Conservation (phyloP, 2,113 vertebrate species). For the Coreoperca whiteheadi region DNA sequence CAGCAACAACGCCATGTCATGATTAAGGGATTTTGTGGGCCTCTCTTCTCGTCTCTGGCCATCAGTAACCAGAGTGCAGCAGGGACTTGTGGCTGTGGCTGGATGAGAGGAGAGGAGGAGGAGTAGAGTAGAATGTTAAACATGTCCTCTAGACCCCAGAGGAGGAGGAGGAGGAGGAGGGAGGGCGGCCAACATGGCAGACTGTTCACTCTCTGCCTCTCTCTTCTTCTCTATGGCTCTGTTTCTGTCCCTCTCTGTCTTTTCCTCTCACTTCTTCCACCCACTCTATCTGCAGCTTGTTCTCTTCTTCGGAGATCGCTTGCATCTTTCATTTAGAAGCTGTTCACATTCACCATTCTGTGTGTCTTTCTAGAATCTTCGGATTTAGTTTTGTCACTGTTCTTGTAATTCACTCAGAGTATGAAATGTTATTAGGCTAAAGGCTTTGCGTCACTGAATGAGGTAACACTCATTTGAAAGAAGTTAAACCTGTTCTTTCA, state of each 20-base stretch:
- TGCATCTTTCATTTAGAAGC: slow-evolving; percentile 23
- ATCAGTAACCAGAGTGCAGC: slow-evolving; percentile 78
- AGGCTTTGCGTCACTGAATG: slow-evolving; percentile 53
- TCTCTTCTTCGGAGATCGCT: slow-evolving; percentile 24
- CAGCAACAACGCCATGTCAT: slow-evolving; percentile 50
- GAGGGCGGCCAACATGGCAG: slow-evolving; percentile 74
- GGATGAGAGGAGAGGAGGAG: slow-evolving; percentile 76
- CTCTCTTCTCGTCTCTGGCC: slow-evolving; percentile 68
- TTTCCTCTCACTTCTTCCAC: slow-evolving; percentile 35
- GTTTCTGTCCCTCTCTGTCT: slow-evolving; percentile 11
- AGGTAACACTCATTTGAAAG: slow-evolving; percentile 37
- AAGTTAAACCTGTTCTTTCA: slow-evolving; percentile 36
- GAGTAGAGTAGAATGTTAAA: slow-evolving; percentile 84
- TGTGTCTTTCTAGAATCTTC: neutral
- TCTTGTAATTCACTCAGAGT: slow-evolving; percentile 52
- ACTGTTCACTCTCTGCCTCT: slow-evolving; percentile 48
- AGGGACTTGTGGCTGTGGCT: slow-evolving; percentile 76
- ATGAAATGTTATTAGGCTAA: slow-evolving; percentile 46
- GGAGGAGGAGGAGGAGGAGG: slow-evolving; percentile 77
- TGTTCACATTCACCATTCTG: neutral
- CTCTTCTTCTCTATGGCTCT: slow-evolving; percentile 15
- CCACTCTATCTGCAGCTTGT: slow-evolving; percentile 38
- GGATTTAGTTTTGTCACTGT: slow-evolving; percentile 22
- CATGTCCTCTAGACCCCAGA: slow-evolving; percentile 81
- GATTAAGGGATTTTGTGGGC: slow-evolving; percentile 69